These are phyloP conservation scores for Phalacrocorax carbo DNA, from an alignment of 2,113 vertebrate species.

Conservation along the genomic window DNA sequence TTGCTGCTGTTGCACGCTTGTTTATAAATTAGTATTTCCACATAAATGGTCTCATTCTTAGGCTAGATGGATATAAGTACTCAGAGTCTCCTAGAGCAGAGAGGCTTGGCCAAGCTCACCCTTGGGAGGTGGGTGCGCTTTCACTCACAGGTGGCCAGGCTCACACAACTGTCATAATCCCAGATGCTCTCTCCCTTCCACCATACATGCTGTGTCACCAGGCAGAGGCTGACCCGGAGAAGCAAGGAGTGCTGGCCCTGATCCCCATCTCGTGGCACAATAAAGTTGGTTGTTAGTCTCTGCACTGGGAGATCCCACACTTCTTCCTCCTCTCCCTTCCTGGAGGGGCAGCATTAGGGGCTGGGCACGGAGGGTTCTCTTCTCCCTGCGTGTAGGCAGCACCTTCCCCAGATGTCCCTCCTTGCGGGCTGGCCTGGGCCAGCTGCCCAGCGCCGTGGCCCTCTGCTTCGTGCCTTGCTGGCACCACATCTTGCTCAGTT, in stretches of 20 bases:
- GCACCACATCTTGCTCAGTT: too few species aligned
- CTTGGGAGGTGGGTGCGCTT: neutral
- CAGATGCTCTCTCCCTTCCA: neutral
- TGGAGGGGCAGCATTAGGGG: too few species aligned
- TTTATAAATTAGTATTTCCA: neutral
- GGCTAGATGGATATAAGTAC: neutral
- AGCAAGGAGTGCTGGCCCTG: neutral
- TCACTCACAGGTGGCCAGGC: too few species aligned
- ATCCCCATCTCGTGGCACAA: neutral
- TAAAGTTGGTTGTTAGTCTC: neutral
- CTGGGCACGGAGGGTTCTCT: too few species aligned
- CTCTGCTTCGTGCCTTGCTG: too few species aligned
- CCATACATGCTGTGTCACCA: neutral
- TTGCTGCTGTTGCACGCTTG: neutral
- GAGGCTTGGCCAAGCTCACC: neutral
- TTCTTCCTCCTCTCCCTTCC: too few species aligned
- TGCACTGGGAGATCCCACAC: neutral
- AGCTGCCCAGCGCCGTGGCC: too few species aligned
- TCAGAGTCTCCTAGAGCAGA: neutral
- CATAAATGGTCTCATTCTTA: neutral
- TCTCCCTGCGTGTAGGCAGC: too few species aligned
- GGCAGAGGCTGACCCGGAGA: accelerated
- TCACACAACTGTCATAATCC: neutral
- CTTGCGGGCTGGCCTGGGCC: too few species aligned
- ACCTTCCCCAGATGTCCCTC: too few species aligned